These are phyloP conservation scores for Pycnonotus jocosus DNA, from an alignment of 2,113 vertebrate species.

Conservation along the genomic window DNA sequence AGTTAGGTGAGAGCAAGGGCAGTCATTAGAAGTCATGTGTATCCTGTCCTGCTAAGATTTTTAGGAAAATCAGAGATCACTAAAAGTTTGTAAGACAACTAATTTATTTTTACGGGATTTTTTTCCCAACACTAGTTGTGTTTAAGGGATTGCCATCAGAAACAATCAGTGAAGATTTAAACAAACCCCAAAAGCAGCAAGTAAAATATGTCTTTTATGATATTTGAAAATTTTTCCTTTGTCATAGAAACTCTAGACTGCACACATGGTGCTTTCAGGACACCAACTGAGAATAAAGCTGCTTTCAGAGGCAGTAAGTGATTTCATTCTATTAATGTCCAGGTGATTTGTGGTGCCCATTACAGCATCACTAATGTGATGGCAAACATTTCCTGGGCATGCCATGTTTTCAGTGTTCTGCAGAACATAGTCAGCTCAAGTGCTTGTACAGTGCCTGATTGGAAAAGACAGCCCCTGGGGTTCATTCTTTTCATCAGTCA, in stretches of 20 bases:
- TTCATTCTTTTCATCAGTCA: slow-evolving; percentile 53
- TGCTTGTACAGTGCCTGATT: slow-evolving; percentile 52
- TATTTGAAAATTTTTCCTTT: slow-evolving; percentile 51
- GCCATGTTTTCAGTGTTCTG: slow-evolving; percentile 57
- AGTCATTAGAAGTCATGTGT: slow-evolving; percentile 57
- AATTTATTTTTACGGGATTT: background rate
- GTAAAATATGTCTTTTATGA: slow-evolving; percentile 23
- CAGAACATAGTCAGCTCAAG: slow-evolving; percentile 46
- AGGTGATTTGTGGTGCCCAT: slow-evolving; percentile 74
- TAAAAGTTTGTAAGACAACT: slow-evolving; percentile 1
- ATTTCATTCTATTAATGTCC: slow-evolving; percentile 72
- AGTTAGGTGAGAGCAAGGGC: slow-evolving; percentile 59
- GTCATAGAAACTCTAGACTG: slow-evolving; percentile 45
- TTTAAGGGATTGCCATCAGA: slow-evolving; percentile 37
- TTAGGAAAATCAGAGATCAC: slow-evolving; percentile 51
- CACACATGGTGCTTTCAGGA: slow-evolving; percentile 61
- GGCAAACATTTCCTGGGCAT: slow-evolving; percentile 69
- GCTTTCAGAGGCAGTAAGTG: slow-evolving; percentile 68
- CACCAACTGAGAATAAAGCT: slow-evolving; percentile 70
- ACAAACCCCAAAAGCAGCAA: background rate
- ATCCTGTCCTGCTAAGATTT: slow-evolving; percentile 34
- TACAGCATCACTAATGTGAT: slow-evolving; percentile 71
- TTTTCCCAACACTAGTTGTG: background rate
- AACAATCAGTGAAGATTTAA: background rate
- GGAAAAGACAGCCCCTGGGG: slow-evolving; percentile 58